phyloP scores from a whole-genome alignment of 1,140 invertebrate species.

The Amyelois transitella region DNA sequence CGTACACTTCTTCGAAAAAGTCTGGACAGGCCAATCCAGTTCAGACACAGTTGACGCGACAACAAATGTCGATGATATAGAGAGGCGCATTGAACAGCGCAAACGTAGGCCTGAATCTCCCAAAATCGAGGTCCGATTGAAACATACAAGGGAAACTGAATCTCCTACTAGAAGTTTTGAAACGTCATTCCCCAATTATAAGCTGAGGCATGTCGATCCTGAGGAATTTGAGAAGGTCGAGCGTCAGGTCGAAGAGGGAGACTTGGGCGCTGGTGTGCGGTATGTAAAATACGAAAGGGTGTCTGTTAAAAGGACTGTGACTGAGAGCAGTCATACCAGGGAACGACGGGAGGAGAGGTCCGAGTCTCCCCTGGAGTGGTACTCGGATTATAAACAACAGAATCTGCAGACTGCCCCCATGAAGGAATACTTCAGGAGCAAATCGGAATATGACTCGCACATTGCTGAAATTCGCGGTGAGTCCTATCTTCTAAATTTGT shows the following conservation, averaged over 20 bases:
- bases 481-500: slow-evolving; percentile 12
- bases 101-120: slow-evolving; percentile 70
- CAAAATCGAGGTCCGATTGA: slow-evolving; percentile 76
- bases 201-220: slow-evolving; percentile 55
- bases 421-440: slow-evolving; percentile 81
- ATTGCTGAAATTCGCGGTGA: slow-evolving; percentile 90
- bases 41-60: slow-evolving; percentile 59
- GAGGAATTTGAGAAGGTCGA: slow-evolving; percentile 74
- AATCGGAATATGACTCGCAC: slow-evolving; percentile 89
- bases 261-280: slow-evolving; percentile 75
- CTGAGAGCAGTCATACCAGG: slow-evolving; percentile 18
- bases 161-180: slow-evolving; percentile 61
- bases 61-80: slow-evolving; percentile 77
- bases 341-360: slow-evolving; percentile 59
- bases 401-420: slow-evolving; percentile 73
- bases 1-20: slow-evolving; percentile 85
- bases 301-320: slow-evolving; percentile 74
- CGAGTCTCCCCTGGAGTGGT: slow-evolving; percentile 76
- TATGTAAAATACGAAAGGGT: slow-evolving; percentile 82
- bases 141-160: slow-evolving; percentile 70
- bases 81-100: slow-evolving; percentile 76
- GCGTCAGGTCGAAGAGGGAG: slow-evolving; percentile 77
- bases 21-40: slow-evolving; percentile 77
- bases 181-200: slow-evolving; percentile 47
- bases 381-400: slow-evolving; percentile 62